phyloP scores from a whole-genome alignment of 2,797 vertebrate species.

The Pachyuromys duprasi region DNA sequence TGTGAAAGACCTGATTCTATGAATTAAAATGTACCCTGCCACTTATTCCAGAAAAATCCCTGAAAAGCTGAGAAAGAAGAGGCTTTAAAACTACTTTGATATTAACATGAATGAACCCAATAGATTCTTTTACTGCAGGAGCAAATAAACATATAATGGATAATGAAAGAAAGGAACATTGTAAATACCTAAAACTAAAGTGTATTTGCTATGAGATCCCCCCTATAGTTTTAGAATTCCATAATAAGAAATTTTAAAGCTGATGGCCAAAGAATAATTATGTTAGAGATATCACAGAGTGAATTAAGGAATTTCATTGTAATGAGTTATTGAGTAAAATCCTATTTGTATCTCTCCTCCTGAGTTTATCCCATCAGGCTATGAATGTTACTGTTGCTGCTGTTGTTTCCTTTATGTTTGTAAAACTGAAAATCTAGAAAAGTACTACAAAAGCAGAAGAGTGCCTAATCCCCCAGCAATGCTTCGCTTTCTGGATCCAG shows the following conservation, averaged over 20 bases:
- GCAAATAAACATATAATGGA: background rate
- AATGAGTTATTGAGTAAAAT: slow-evolving; percentile 16
- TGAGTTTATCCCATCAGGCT: background rate
- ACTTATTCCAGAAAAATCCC: slow-evolving; percentile 34
- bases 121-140: background rate
- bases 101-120: background rate
- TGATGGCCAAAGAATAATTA: background rate
- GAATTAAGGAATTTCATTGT: slow-evolving; percentile 10
- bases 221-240: slow-evolving; percentile 23
- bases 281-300: background rate
- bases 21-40: background rate
- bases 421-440: slow-evolving; percentile 44
- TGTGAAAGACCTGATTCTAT: background rate
- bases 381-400: background rate
- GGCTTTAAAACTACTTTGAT: slow-evolving; percentile 50
- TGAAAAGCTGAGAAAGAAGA: slow-evolving; percentile 36
- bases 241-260: slow-evolving; percentile 12
- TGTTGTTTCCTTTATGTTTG: background rate
- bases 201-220: background rate
- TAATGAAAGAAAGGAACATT: background rate
- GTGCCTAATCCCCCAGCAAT: background rate
- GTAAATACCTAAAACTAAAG: background rate
- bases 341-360: background rate
- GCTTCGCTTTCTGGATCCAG: slow-evolving; percentile 58
- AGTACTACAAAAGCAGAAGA: background rate